phyloP scores from a whole-genome alignment of 2,113 vertebrate genomes.

The Etheostoma spectabile region DNA sequence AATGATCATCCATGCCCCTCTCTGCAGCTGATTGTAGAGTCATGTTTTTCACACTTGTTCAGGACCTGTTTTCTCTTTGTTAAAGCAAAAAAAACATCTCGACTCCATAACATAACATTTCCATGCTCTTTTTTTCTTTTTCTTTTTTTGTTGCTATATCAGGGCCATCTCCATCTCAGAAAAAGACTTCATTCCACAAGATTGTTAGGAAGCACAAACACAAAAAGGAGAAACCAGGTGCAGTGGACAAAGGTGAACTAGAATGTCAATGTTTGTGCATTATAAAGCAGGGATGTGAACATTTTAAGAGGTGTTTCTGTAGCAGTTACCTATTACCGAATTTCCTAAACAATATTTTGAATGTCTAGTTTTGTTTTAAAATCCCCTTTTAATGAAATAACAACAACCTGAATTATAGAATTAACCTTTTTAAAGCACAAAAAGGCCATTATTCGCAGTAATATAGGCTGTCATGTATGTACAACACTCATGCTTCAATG shows the following conservation, averaged over 20 bases:
- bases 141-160: slow-evolving; percentile 70
- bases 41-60: slow-evolving; percentile 25
- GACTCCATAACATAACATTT: slow-evolving; percentile 78
- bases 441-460: not conserved
- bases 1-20: slow-evolving; percentile 32
- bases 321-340: not conserved
- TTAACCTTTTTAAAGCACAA: not conserved
- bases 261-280: slow-evolving; percentile 48
- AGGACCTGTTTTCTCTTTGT: slow-evolving; percentile 27
- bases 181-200: slow-evolving; percentile 97
- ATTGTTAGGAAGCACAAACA: slow-evolving; percentile 97
- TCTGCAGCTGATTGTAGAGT: slow-evolving; percentile 39
- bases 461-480: not conserved
- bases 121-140: slow-evolving; percentile 77
- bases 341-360: not conserved
- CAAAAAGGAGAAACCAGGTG: slow-evolving; percentile 93
- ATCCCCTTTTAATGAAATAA: not conserved
- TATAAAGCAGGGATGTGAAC: slow-evolving; percentile 9
- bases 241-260: slow-evolving; percentile 89
- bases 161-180: slow-evolving; percentile 95
- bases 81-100: slow-evolving; percentile 33
- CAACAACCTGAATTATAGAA: not conserved
- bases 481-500: not conserved
- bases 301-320: not conserved
- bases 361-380: not conserved